A percentile compares a stretch with the other conserved stretches of the same genome.
Conservation (phyloP, 2,888 invertebrate genomes). For the Trimorus sp. region DNA sequence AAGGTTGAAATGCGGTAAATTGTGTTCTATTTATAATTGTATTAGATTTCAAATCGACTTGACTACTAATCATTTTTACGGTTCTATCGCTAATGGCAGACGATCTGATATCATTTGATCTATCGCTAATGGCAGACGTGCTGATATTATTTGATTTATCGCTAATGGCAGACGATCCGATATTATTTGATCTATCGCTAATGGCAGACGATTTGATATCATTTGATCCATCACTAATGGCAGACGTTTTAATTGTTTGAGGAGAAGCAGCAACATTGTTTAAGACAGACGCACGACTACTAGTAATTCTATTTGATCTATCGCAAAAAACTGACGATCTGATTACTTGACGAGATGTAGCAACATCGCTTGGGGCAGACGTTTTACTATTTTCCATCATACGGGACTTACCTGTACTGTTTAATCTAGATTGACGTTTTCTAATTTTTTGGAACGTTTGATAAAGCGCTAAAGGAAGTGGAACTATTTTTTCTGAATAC, state of each 20-base stretch:
- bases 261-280: not conserved
- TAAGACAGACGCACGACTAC: not conserved
- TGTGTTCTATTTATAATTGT: too few species aligned
- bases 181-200: not conserved
- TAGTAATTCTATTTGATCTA: not conserved
- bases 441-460: slow-evolving; percentile 3
- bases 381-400: not conserved
- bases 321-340: not conserved
- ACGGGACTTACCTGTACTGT: not conserved
- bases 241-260: slow-evolving; percentile 12
- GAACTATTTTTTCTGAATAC: not conserved
- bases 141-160: not conserved
- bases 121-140: slow-evolving; percentile 2
- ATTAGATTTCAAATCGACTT: not conserved
- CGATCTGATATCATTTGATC: not conserved
- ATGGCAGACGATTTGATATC: slow-evolving; percentile 6
- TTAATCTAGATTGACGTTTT: not conserved
- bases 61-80: not conserved
- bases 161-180: slow-evolving; percentile 3
- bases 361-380: too few species aligned
- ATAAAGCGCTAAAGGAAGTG: slow-evolving; percentile 1
- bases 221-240: slow-evolving; percentile 13
- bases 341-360: too few species aligned
- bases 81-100: not conserved
- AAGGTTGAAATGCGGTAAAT: not conserved